Conservation (phyloP, 2,797 vertebrate genomes). For the Poeciliopsis paucimaculata region DNA sequence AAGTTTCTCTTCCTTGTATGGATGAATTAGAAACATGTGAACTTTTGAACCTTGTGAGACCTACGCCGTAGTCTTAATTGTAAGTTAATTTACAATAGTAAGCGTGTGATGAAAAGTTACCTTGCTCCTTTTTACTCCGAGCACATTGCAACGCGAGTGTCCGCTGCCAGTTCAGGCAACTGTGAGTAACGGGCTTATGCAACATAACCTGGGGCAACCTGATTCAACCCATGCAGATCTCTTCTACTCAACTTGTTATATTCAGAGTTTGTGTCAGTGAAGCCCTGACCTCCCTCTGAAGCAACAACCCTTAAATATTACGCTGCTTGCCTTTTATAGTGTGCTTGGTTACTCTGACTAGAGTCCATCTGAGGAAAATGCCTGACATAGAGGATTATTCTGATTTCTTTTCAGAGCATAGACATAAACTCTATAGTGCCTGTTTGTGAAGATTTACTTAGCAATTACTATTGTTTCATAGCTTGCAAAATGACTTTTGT, state of each 20-base stretch:
- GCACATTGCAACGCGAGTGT: slow-evolving; percentile 44
- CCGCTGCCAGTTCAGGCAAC: slow-evolving; percentile 47
- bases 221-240: slow-evolving; percentile 37
- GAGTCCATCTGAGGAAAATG: slow-evolving; percentile 15
- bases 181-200: slow-evolving; percentile 69
- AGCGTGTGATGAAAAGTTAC: slow-evolving; percentile 3
- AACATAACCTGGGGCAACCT: slow-evolving; percentile 53
- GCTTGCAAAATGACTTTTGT: not conserved
- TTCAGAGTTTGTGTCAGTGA: slow-evolving; percentile 31
- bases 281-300: slow-evolving; percentile 1
- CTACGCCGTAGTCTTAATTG: not conserved
- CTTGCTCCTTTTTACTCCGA: slow-evolving; percentile 12
- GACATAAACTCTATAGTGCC: not conserved
- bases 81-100: not conserved
- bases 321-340: slow-evolving; percentile 14
- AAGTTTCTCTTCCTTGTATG: not conserved
- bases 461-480: not conserved
- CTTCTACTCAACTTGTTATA: slow-evolving; percentile 26
- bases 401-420: slow-evolving; percentile 33
- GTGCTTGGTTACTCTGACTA: slow-evolving; percentile 31
- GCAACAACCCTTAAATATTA: slow-evolving; percentile 60
- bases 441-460: slow-evolving; percentile 28
- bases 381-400: slow-evolving; percentile 3
- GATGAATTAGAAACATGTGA: not conserved
- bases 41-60: not conserved